Evolutionary conservation across 2,113 vertebrate genomes (phyloP), one percentile per base, ranked within the genome.

Genomic region (Tor tambroides): DNA sequence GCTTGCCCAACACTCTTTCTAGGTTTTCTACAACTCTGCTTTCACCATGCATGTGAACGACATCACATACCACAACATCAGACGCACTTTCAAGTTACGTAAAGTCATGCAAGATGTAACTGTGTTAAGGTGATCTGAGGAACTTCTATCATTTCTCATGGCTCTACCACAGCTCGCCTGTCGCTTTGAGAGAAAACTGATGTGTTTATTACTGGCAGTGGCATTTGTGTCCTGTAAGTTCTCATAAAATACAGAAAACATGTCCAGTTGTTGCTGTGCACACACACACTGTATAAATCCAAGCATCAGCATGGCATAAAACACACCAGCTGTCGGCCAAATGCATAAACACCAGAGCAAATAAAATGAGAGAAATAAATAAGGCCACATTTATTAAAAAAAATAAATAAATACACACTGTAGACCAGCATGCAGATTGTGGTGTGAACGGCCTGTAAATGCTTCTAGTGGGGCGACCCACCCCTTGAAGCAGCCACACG

Each of bases 331-430:
- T 71, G 85, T 38, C 2, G 51, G 49, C 71, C 84, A 78, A 79
- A 76, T 56, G 38, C 46, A 83, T 81, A 81, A 87, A 87, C 51
- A 81, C 82, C 26, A 69, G 56, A 5, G 30, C 76, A 41, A 84
- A 86, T 89, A 78, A 80, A 75, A 74, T 35, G 43, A 80, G 75
- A 14, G 76, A 61, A 86, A 83, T 79, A 79, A 88, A 85, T 59
- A 79, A 61, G 38, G 54, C 9, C 63, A 59, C 51, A 75, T 77
- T 85, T 83, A 71, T 61, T 74, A 15, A 19, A 30, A 0, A 1
- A 71, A 49, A 77, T 19, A 77, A 30, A 51, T 10, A 9, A 21
- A 0, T 7, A 77, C n/a, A 77, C 26, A 78, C 15, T 32, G 26
- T 5, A 51, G n/a, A 49, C 5, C n/a, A 77, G 12, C 43, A 0